These are phyloP conservation scores for Periplaneta americana DNA, from an alignment of 1,140 invertebrate genomes.

Conservation along the genomic window DNA sequence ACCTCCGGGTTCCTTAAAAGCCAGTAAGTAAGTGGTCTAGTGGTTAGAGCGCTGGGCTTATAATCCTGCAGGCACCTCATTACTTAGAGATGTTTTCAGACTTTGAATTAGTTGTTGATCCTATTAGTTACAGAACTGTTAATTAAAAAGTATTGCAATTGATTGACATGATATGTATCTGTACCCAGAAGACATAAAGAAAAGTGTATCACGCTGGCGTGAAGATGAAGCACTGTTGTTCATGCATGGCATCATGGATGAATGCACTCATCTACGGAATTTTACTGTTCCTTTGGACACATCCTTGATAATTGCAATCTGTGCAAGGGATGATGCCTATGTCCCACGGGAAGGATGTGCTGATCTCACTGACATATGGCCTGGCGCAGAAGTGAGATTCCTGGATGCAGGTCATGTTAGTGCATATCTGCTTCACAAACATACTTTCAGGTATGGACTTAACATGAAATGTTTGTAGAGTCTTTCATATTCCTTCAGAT, in stretches of 20 bases:
- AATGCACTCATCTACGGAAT: slow-evolving; percentile 94
- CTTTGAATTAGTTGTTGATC: no score
- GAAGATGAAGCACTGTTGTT: slow-evolving; percentile 81
- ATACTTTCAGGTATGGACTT: slow-evolving; percentile 84
- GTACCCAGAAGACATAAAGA: not conserved
- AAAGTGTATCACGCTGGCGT: slow-evolving; percentile 30
- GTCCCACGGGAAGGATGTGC: slow-evolving; percentile 80
- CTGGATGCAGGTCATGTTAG: slow-evolving; percentile 86
- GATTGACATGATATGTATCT: no score
- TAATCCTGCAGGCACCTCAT: no score
- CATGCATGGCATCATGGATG: slow-evolving; percentile 98
- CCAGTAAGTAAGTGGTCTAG: no score
- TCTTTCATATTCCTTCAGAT: no score
- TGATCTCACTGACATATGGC: slow-evolving; percentile 84
- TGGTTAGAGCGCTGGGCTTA: no score
- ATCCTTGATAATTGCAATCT: slow-evolving; percentile 76
- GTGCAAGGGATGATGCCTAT: slow-evolving; percentile 87
- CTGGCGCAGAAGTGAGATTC: slow-evolving; percentile 80
- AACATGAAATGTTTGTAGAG: no score
- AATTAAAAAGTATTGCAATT: no score
- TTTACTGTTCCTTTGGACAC: slow-evolving; percentile 76
- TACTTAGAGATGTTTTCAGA: no score
- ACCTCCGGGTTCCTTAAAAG: no score
- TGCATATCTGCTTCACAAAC: slow-evolving; percentile 83
- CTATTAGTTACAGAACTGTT: no score